phyloP scores from a whole-genome alignment of 2,797 vertebrate species.

The Glyptemys insculpta region DNA sequence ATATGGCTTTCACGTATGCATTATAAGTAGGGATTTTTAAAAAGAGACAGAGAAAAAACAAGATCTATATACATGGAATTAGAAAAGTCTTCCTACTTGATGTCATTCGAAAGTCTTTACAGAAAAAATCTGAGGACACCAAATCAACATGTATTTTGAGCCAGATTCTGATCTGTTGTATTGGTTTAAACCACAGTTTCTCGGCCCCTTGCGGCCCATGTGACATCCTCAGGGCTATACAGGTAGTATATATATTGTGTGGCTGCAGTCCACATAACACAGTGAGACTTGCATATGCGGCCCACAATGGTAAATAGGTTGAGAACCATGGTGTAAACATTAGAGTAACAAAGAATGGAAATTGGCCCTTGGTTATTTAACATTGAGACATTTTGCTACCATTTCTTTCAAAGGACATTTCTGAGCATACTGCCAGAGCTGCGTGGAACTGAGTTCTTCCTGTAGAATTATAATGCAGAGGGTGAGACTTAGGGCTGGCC shows the following conservation, averaged over 20 bases:
- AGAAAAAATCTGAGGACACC: background rate
- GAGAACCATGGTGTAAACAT: background rate
- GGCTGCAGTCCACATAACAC: too few species aligned
- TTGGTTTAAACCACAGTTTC: background rate
- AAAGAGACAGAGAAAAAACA: background rate
- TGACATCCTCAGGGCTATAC: too few species aligned
- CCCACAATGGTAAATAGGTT: too few species aligned
- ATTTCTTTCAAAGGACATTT: background rate
- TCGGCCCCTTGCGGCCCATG: background rate
- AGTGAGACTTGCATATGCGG: too few species aligned
- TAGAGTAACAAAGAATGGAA: background rate
- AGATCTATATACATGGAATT: background rate
- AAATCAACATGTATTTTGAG: background rate
- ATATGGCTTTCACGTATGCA: background rate
- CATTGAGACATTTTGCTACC: rapidly evolving
- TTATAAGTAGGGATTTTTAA: background rate
- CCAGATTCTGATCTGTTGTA: background rate
- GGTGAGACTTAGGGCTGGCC: background rate
- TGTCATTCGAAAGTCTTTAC: background rate
- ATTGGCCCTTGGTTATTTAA: background rate
- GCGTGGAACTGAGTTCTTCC: background rate
- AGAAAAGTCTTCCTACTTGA: background rate
- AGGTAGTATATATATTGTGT: too few species aligned
- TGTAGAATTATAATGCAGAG: background rate
- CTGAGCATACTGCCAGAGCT: background rate